phyloP scores from a whole-genome alignment of 2,888 invertebrate genomes.

The Papilio gigon region DNA sequence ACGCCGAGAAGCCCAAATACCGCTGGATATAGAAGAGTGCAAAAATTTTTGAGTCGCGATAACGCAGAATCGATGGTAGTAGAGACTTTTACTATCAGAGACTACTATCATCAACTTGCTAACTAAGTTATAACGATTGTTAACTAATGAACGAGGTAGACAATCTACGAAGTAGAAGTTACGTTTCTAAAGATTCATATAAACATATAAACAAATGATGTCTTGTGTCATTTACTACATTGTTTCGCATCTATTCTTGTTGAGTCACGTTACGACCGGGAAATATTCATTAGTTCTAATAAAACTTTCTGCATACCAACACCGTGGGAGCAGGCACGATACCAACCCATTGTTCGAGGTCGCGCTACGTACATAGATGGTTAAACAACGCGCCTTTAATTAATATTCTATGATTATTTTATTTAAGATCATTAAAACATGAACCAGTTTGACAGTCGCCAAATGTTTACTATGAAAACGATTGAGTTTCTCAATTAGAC shows the following conservation, averaged over 20 bases:
- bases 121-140: too few relatives aligned
- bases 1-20: too few relatives aligned
- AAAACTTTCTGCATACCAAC: slow-evolving; percentile 41
- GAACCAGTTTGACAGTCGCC: not conserved
- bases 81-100: too few relatives aligned
- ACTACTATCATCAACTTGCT: too few relatives aligned
- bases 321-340: slow-evolving; percentile 33
- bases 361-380: slow-evolving; percentile 16
- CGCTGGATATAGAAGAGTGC: too few relatives aligned
- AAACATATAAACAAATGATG: too few relatives aligned
- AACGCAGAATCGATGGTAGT: too few relatives aligned
- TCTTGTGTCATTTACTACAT: slow-evolving; percentile 6
- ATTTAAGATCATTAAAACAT: too few relatives aligned
- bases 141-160: too few relatives aligned
- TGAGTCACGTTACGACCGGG: slow-evolving; percentile 22
- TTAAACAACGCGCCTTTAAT: not conserved
- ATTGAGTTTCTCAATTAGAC: not conserved
- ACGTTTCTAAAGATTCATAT: too few relatives aligned
- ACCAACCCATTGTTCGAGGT: slow-evolving; percentile 34
- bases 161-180: too few relatives aligned
- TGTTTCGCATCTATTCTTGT: slow-evolving; percentile 2
- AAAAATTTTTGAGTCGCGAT: too few relatives aligned
- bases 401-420: not conserved
- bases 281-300: slow-evolving; percentile 36
- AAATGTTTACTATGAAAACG: not conserved